A percentile compares a stretch with the other conserved stretches of the same genome.
Evolutionary conservation across 2,113 vertebrate genomes (phyloP).

Genomic region (Oreochromis spilurus): DNA sequence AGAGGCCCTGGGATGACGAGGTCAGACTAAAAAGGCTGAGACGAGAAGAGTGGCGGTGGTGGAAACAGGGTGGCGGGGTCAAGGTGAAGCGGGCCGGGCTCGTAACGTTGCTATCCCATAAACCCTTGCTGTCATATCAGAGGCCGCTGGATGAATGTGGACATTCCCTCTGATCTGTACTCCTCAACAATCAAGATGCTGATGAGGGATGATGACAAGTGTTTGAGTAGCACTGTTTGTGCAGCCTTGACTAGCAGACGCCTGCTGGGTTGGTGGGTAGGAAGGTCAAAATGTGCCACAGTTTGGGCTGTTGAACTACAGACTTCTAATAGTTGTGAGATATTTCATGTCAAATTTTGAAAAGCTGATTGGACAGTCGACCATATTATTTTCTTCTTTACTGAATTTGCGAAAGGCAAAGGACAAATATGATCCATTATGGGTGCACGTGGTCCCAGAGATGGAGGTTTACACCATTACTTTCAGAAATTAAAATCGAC

Average conservation of each 20-base stretch:
- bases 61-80: conserved; percentile 23
- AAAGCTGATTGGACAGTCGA: neutral
- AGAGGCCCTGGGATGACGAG: conserved; percentile 61
- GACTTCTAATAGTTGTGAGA: neutral
- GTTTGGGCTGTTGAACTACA: neutral
- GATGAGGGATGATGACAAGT: conserved; percentile 63
- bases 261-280: neutral
- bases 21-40: conserved; percentile 46
- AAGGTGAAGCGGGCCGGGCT: conserved; percentile 46
- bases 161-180: conserved; percentile 38
- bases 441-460: conserved; percentile 7
- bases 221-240: conserved; percentile 28
- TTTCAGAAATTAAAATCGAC: conserved; percentile 51
- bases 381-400: conserved; percentile 1
- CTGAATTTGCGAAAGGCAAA: neutral
- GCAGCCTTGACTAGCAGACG: conserved; percentile 21
- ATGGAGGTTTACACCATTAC: conserved; percentile 32
- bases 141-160: conserved; percentile 58
- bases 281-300: conserved; percentile 28
- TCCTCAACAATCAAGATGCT: conserved; percentile 54
- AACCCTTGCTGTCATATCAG: conserved; percentile 63
- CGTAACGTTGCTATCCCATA: conserved; percentile 27
- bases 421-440: conserved; percentile 46
- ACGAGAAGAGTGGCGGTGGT: conserved; percentile 2
- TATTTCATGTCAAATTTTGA: neutral